Evolutionary conservation across 2,113 vertebrate species (phyloP).

Genomic region (Protobothrops mucrosquamatus): DNA sequence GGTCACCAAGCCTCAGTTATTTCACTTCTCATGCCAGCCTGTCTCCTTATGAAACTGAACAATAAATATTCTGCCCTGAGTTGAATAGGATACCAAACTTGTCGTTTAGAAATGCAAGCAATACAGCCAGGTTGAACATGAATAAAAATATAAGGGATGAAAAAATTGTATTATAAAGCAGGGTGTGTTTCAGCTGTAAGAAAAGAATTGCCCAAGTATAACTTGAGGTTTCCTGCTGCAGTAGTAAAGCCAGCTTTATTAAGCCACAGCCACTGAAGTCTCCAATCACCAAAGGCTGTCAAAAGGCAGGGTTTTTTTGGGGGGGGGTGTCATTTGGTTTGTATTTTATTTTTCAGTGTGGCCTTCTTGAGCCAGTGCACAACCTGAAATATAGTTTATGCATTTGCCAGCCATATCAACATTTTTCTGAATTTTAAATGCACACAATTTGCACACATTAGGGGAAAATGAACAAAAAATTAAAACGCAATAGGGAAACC

Average conservation of each 20-base stretch:
- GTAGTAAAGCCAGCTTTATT: neutral
- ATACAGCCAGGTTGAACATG: neutral
- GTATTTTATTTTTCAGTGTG: neutral
- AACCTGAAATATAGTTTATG: neutral
- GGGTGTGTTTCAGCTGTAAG: neutral
- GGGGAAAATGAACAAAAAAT: neutral
- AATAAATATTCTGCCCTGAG: neutral
- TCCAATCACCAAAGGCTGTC: neutral
- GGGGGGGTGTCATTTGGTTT: neutral
- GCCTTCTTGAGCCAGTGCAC: neutral
- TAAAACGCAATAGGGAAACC: neutral
- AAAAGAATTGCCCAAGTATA: neutral
- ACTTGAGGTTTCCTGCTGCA: neutral
- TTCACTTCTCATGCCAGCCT: neutral
- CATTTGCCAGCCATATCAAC: neutral
- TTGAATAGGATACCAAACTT: neutral
- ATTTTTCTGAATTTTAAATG: neutral
- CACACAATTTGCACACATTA: neutral
- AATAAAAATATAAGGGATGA: neutral
- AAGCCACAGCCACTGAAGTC: neutral
- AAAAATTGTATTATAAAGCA: neutral
- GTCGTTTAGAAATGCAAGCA: neutral
- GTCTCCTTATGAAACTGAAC: neutral
- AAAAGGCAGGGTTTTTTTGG: neutral
- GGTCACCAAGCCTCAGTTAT: no score